A percentile compares a stretch with the other conserved stretches of the same genome.
These are phyloP conservation scores for Diadophis punctatus DNA, from an alignment of 2,113 vertebrate genomes.

Conservation along the genomic window DNA sequence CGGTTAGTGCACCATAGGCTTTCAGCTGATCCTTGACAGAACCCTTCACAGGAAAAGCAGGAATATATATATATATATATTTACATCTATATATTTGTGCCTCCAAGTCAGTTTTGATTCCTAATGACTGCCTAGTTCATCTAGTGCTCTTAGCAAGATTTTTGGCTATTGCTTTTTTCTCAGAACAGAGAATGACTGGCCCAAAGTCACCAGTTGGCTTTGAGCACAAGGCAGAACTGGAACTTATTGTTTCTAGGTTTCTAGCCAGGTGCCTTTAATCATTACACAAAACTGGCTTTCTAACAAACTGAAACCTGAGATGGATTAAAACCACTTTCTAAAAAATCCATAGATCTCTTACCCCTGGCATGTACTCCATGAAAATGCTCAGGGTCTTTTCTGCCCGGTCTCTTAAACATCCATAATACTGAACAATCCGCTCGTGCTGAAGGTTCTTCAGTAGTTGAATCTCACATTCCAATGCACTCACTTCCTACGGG, in stretches of 20 bases:
- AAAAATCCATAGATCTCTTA: conserved; percentile 59
- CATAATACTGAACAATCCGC: conserved; percentile 93
- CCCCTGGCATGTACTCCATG: conserved; percentile 98
- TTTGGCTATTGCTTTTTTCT: background rate
- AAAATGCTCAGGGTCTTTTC: conserved; percentile 95
- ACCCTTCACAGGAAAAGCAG: conserved; percentile 70
- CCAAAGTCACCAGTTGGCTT: background rate
- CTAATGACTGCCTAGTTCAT: background rate
- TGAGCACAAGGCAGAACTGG: background rate
- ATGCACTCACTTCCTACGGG: conserved; percentile 87
- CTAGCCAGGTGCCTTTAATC: background rate
- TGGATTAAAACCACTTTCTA: background rate
- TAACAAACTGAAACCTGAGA: background rate
- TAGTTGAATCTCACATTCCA: conserved; percentile 96
- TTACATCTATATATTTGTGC: background rate
- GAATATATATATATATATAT: background rate
- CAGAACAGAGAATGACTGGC: background rate
- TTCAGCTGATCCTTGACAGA: conserved; percentile 96
- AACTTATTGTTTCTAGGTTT: background rate
- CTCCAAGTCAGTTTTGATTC: background rate
- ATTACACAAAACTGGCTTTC: background rate
- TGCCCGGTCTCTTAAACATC: conserved; percentile 84
- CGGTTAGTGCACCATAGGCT: conserved; percentile 90
- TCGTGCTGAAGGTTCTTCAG: conserved; percentile 94
- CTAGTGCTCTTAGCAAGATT: background rate